These are phyloP conservation scores for Microtus richardsoni DNA, from an alignment of 2,113 vertebrate genomes.

Conservation along the genomic window DNA sequence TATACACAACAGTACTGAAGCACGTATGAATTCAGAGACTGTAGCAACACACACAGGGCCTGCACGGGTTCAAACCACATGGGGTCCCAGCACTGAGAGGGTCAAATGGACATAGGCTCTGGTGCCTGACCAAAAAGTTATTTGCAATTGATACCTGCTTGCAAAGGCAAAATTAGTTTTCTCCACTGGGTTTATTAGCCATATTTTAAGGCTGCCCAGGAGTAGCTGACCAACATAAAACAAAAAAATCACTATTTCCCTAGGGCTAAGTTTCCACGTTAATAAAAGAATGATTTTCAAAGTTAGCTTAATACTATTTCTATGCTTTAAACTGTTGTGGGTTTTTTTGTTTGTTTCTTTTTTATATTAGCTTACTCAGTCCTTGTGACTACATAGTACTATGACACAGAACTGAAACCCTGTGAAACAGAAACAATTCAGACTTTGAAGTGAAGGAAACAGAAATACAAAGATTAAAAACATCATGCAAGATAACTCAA, in stretches of 20 bases:
- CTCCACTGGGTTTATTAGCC: background rate
- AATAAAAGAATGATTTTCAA: conserved; percentile 51
- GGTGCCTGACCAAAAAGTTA: background rate
- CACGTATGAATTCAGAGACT: background rate
- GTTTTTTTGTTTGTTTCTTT: no score
- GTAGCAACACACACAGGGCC: background rate
- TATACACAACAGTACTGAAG: background rate
- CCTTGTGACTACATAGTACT: background rate
- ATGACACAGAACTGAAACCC: background rate
- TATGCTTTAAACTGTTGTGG: background rate
- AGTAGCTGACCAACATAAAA: background rate
- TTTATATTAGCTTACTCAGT: conserved; percentile 17
- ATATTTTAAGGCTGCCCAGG: background rate
- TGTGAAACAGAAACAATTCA: conserved; percentile 11
- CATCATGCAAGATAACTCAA: background rate
- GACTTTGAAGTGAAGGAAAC: conserved; percentile 8
- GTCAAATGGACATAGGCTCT: background rate
- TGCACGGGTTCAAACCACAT: background rate
- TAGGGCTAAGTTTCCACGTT: background rate
- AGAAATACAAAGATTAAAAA: conserved; percentile 15
- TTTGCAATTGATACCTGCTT: background rate
- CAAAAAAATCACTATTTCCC: background rate
- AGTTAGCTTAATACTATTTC: background rate
- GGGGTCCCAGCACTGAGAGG: background rate
- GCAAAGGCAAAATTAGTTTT: background rate